These are phyloP conservation scores for Cheilosia impressa DNA, from an alignment of 2,888 invertebrate species.

Conservation along the genomic window DNA sequence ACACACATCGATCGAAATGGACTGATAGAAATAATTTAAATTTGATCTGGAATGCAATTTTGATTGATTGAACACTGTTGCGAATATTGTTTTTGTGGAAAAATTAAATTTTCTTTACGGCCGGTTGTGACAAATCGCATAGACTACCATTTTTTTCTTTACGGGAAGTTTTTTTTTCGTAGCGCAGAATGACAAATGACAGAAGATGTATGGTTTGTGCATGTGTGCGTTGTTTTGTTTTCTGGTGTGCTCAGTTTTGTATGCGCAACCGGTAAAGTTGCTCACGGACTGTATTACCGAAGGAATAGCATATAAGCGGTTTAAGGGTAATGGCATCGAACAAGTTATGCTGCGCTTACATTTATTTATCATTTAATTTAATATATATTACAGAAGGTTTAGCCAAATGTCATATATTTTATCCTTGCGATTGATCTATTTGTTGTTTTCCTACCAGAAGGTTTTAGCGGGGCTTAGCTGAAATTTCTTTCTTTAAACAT, in stretches of 20 bases:
- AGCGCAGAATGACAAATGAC: slow-evolving; percentile 69
- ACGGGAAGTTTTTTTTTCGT: slow-evolving; percentile 37
- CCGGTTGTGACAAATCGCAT: slow-evolving; percentile 72
- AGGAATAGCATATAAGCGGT: background rate
- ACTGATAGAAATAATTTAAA: background rate
- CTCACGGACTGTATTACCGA: slow-evolving; percentile 30
- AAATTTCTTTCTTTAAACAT: too few species aligned
- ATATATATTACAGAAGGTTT: too few species aligned
- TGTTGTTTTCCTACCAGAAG: too few species aligned
- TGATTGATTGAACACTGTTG: slow-evolving; percentile 5
- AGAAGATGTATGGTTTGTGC: slow-evolving; percentile 28
- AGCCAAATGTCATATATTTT: too few species aligned
- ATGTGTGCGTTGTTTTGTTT: slow-evolving; percentile 51
- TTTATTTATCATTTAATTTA: too few species aligned
- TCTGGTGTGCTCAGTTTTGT: slow-evolving; percentile 32
- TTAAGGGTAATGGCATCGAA: background rate
- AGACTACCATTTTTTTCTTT: slow-evolving; percentile 74
- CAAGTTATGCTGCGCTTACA: too few species aligned
- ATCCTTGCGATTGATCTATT: too few species aligned
- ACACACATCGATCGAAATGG: slow-evolving; percentile 4
- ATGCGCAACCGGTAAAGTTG: slow-evolving; percentile 57
- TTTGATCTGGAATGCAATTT: slow-evolving; percentile 13
- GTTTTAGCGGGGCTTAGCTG: too few species aligned
- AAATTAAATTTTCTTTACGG: slow-evolving; percentile 63
- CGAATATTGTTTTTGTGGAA: slow-evolving; percentile 9